Conservation (phyloP, 2,888 invertebrate genomes). For the Hypomecis punctinalis region DNA sequence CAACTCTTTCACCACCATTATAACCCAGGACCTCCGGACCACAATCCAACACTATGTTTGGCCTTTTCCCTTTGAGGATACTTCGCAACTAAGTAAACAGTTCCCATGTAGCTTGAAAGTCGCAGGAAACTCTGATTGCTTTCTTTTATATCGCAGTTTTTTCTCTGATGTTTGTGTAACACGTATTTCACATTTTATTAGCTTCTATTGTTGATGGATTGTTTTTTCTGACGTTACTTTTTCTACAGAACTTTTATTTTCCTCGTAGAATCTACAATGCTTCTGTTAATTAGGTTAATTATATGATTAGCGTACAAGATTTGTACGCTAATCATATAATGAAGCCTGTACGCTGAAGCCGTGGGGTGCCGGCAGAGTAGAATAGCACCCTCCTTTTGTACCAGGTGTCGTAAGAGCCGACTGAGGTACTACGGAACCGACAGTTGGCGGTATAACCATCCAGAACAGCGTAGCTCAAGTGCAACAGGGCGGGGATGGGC, state of each 20-base stretch:
- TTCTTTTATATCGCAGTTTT: slow-evolving; percentile 38
- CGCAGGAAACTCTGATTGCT: slow-evolving; percentile 39
- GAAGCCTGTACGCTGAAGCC: too few relatives aligned
- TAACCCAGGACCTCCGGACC: slow-evolving; percentile 40
- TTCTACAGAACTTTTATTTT: slow-evolving; percentile 8
- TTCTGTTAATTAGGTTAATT: slow-evolving; percentile 11
- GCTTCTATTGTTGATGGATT: slow-evolving; percentile 27
- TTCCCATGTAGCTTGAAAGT: slow-evolving; percentile 34
- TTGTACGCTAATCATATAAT: too few relatives aligned
- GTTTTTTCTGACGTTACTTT: slow-evolving; percentile 14
- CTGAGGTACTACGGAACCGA: too few relatives aligned
- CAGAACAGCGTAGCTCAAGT: too few relatives aligned
- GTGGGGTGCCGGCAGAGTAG: too few relatives aligned
- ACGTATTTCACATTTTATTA: slow-evolving; percentile 15
- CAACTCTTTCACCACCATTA: slow-evolving; percentile 52
- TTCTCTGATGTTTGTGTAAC: slow-evolving; percentile 28
- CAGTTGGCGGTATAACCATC: too few relatives aligned
- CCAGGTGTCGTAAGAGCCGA: too few relatives aligned
- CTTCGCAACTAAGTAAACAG: slow-evolving; percentile 33
- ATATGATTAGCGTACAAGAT: neutral
- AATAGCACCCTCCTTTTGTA: too few relatives aligned
- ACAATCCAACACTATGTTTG: slow-evolving; percentile 44
- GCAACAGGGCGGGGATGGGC: too few relatives aligned
- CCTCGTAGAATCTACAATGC: slow-evolving; percentile 3
- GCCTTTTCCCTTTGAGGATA: slow-evolving; percentile 41